These are phyloP conservation scores for Neodiprion fabricii DNA, from an alignment of 1,140 invertebrate genomes.

Conservation along the genomic window DNA sequence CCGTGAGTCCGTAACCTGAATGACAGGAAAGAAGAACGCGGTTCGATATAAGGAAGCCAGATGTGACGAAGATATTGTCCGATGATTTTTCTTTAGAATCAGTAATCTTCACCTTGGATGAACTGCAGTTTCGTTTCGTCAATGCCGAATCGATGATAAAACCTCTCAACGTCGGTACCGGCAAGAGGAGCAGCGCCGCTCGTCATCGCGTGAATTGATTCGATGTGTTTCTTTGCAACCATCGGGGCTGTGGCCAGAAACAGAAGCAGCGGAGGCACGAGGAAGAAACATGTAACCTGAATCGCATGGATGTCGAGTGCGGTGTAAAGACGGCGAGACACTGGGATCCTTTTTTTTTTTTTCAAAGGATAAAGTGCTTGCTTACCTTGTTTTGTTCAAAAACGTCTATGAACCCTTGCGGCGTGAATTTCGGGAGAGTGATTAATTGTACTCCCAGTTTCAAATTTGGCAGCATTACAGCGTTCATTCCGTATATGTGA, in stretches of 20 bases:
- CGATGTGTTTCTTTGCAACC: slow-evolving; percentile 51
- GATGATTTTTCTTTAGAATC: slow-evolving; percentile 12
- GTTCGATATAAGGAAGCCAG: neutral
- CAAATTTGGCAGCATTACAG: slow-evolving; percentile 65
- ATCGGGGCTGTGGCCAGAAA: slow-evolving; percentile 60
- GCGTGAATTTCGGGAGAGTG: slow-evolving; percentile 77
- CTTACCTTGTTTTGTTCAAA: slow-evolving; percentile 65
- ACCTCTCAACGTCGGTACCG: slow-evolving; percentile 56
- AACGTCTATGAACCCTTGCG: slow-evolving; percentile 66
- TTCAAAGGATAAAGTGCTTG: slow-evolving; percentile 9
- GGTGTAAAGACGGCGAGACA: neutral
- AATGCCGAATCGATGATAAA: slow-evolving; percentile 51
- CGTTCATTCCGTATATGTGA: slow-evolving; percentile 82
- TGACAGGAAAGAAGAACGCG: slow-evolving; percentile 39
- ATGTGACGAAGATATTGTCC: neutral
- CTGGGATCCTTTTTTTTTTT: neutral
- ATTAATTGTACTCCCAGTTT: slow-evolving; percentile 71
- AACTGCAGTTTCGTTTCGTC: slow-evolving; percentile 29
- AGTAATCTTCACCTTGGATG: slow-evolving; percentile 43
- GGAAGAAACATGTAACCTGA: slow-evolving; percentile 49
- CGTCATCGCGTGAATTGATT: slow-evolving; percentile 51
- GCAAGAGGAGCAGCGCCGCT: slow-evolving; percentile 65
- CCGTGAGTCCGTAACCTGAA: slow-evolving; percentile 66
- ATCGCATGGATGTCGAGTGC: slow-evolving; percentile 21
- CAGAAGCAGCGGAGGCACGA: slow-evolving; percentile 61